phyloP scores from a whole-genome alignment of 2,113 vertebrate species.

The Ctenodactylus gundi region DNA sequence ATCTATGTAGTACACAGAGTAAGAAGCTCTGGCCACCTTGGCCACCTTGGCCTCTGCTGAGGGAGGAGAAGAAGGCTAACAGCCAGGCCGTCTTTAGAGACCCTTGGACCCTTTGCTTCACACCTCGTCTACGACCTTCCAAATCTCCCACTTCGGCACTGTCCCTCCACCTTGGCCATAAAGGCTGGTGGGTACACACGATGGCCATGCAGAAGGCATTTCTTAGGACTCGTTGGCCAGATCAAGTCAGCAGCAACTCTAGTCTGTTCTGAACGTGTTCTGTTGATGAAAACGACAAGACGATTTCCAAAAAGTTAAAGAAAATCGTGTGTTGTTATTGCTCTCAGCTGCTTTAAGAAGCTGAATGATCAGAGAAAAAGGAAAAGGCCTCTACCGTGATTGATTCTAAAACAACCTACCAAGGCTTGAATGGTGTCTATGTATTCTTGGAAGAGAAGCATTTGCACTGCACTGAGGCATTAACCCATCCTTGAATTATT shows the following conservation, averaged over 20 bases:
- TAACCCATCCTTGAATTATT: slow-evolving; percentile 22
- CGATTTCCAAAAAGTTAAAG: slow-evolving; percentile 8
- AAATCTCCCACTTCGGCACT: too few species aligned
- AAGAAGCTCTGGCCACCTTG: slow-evolving; percentile 11
- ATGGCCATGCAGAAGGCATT: background rate
- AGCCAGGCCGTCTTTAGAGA: slow-evolving; percentile 44
- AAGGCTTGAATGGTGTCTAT: background rate
- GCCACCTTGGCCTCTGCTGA: background rate
- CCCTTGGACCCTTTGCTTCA: background rate
- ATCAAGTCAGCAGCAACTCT: accelerated
- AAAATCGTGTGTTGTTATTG: background rate
- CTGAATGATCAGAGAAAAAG: slow-evolving; percentile 26
- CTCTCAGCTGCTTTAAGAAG: background rate
- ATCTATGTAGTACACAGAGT: background rate
- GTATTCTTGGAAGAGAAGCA: background rate
- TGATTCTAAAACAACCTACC: background rate
- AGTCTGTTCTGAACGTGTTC: background rate
- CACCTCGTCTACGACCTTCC: background rate
- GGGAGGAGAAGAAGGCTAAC: background rate
- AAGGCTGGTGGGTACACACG: background rate
- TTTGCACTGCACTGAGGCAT: background rate
- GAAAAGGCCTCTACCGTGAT: background rate
- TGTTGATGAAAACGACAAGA: background rate
- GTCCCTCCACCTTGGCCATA: accelerated
- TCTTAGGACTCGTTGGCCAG: background rate